Evolutionary conservation across 2,888 invertebrate species (phyloP).

Genomic region (Parapristionchus giblindavisi): DNA sequence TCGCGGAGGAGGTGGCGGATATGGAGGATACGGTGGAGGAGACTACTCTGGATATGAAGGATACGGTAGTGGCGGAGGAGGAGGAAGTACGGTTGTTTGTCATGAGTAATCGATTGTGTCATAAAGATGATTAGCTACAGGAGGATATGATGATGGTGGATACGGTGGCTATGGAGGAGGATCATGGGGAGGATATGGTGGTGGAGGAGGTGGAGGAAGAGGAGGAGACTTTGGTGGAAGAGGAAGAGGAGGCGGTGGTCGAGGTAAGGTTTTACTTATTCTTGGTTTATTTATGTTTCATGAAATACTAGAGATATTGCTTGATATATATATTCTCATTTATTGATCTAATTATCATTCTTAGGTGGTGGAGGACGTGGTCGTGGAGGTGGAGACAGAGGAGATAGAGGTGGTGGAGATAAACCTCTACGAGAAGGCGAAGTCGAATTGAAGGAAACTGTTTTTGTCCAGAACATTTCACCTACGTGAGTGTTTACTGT

Average conservation of each 20-base stretch:
- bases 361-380: slow-evolving; percentile 25
- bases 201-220: slow-evolving; percentile 24
- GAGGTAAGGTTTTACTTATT: slow-evolving; percentile 1
- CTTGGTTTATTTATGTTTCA: neutral
- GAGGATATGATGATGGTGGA: slow-evolving; percentile 5
- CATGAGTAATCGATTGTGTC: neutral
- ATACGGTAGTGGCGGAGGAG: slow-evolving; percentile 27
- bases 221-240: slow-evolving; percentile 1
- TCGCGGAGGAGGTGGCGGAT: slow-evolving; percentile 37
- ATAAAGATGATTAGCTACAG: neutral
- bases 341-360: neutral
- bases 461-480: slow-evolving; percentile 62
- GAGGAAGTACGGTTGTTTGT: slow-evolving; percentile 31
- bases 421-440: slow-evolving; percentile 50
- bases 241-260: slow-evolving; percentile 20
- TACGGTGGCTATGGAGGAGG: slow-evolving; percentile 38
- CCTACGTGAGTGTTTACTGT: slow-evolving; percentile 41
- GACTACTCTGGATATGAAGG: slow-evolving; percentile 36
- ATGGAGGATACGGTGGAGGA: slow-evolving; percentile 39
- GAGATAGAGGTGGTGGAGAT: slow-evolving; percentile 37
- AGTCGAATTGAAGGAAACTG: slow-evolving; percentile 61
- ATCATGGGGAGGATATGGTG: slow-evolving; percentile 20
- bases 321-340: neutral
- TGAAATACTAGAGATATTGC: neutral
- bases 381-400: slow-evolving; percentile 45